Evolutionary conservation across 1,140 invertebrate genomes (phyloP), one percentile per base, ranked within the genome.

Genomic region (Cydia fagiglandana): DNA sequence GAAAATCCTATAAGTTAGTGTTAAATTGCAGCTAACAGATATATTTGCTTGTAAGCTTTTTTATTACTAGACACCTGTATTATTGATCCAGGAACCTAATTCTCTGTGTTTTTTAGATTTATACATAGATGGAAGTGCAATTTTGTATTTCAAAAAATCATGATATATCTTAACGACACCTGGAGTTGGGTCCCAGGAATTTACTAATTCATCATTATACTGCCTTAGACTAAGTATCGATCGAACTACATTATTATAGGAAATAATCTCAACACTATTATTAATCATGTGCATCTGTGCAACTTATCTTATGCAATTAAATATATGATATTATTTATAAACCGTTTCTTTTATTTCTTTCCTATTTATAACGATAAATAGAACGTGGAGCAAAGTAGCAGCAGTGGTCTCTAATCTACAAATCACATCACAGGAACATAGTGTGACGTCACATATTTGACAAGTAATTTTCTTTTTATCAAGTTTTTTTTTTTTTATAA

Each of bases 241-340:
- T 74, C 20, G 41, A 74, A 47, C 45, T 70, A 70, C 30, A 50
- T 50, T 73, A 73, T n/a, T 74, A 30, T 74, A 74, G 45, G 50
- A n/a, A 56, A 74, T 74, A 74, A 74, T 74, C 73, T 53, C 41
- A 74, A 53, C 28, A 74, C 53, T 12, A 45, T 45, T 74, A 50
- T 50, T 74, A 74, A 74, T 74, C 66, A 70, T 41, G 15, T 70
- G 24, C 66, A 70, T 70, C 34, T 34, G 15, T 70, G 66, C 30
- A 70, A 45, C 56, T 17, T 38, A 66, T 66, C 15, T 38, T 70
- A 70, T 70, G 30, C 66, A 70, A 70, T 41, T 38, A 70, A 70
- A 38, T 70, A 70, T 28, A 70, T 61, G 20, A 53, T 50, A 53
- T 74, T 56, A 74, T 70, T 70, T 70, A 70, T 70, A 70, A 30